These are phyloP conservation scores for Drosophila watanabei DNA, from an alignment of 1,140 invertebrate genomes.

Conservation along the genomic window DNA sequence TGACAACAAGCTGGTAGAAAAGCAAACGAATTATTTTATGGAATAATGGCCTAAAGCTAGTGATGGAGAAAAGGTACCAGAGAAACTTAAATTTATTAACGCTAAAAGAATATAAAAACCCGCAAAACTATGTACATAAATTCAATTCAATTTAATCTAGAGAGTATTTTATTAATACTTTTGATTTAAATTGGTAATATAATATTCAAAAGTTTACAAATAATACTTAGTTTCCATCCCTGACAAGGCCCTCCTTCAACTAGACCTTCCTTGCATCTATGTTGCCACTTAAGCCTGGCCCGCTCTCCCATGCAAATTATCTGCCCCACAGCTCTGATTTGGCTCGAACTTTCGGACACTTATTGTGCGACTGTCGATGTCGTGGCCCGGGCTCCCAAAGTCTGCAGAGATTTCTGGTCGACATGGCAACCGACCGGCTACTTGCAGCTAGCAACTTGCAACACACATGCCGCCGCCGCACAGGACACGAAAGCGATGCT, in stretches of 20 bases:
- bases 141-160: no score
- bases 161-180: no score
- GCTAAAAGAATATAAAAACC: no score
- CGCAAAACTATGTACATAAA: no score
- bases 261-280: slow-evolving; percentile 37
- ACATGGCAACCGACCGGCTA: slow-evolving; percentile 50
- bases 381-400: slow-evolving; percentile 31
- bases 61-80: neutral
- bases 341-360: slow-evolving; percentile 68
- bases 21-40: slow-evolving; percentile 7
- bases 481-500: slow-evolving; percentile 48
- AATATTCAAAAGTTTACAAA: neutral
- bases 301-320: slow-evolving; percentile 75
- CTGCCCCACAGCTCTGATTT: slow-evolving; percentile 73
- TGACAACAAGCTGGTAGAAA: slow-evolving; percentile 41
- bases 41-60: neutral
- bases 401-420: slow-evolving; percentile 63
- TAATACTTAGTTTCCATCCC: neutral
- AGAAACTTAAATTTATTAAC: neutral
- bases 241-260: neutral
- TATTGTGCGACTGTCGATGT: slow-evolving; percentile 49
- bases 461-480: slow-evolving; percentile 41
- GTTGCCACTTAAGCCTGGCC: slow-evolving; percentile 71
- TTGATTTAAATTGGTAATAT: no score
- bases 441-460: slow-evolving; percentile 47